Conservation (phyloP, 1,140 invertebrate species). For the Halyomorpha halys region DNA sequence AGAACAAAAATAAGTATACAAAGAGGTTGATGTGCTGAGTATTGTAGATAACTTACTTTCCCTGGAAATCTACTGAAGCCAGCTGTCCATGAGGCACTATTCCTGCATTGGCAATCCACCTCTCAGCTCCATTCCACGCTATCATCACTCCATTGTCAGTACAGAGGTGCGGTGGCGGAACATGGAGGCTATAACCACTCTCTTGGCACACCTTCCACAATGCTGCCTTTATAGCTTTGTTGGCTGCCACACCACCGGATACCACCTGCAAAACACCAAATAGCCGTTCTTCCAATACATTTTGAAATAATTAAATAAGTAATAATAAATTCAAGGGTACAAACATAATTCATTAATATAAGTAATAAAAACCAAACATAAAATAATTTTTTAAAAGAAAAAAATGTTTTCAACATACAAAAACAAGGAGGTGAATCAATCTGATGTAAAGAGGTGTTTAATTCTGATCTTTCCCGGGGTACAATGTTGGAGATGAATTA, state of each 20-base stretch:
- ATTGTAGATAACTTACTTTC: conserved; percentile 33
- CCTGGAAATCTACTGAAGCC: conserved; percentile 40
- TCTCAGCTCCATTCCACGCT: conserved; percentile 93
- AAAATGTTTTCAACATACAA: too few relatives aligned
- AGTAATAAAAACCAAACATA: too few relatives aligned
- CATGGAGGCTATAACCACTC: conserved; percentile 51
- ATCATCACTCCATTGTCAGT: conserved; percentile 99
- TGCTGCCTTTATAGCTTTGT: conserved; percentile 63
- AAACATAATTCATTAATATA: too few relatives aligned
- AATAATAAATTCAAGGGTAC: too few relatives aligned
- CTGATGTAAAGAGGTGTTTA: too few relatives aligned
- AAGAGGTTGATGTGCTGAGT: not conserved
- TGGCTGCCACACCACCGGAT: conserved; percentile 93
- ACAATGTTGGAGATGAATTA: too few relatives aligned
- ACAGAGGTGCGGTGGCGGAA: conserved; percentile 78
- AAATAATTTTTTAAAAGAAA: too few relatives aligned
- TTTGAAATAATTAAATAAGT: too few relatives aligned
- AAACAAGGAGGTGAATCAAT: too few relatives aligned
- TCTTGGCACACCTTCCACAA: conserved; percentile 56
- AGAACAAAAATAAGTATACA: too few relatives aligned
- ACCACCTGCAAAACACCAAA: conserved; percentile 60
- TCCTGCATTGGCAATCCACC: conserved; percentile 39
- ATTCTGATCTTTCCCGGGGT: too few relatives aligned
- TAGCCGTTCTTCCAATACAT: too few relatives aligned
- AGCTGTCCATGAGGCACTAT: conserved; percentile 40